These are phyloP conservation scores for Centroberyx gerrardi DNA, from an alignment of 2,797 vertebrate genomes.

Conservation along the genomic window DNA sequence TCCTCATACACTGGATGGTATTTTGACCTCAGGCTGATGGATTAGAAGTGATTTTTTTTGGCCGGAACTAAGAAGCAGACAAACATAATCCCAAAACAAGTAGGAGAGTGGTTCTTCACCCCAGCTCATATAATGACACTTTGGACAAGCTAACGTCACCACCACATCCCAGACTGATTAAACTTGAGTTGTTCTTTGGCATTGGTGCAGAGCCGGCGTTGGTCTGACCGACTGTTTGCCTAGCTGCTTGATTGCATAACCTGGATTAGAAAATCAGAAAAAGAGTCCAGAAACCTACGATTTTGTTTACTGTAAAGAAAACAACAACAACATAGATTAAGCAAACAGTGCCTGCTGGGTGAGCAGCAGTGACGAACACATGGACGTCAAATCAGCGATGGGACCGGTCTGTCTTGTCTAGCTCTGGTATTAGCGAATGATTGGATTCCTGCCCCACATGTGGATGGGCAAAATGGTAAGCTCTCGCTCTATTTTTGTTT, in stretches of 20 bases:
- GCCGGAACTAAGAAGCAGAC: constrained; percentile 4
- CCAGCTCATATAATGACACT: neutral
- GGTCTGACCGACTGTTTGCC: constrained; percentile 27
- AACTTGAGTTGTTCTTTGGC: constrained; percentile 45
- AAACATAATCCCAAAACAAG: constrained; percentile 24
- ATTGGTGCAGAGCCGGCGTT: constrained; percentile 12
- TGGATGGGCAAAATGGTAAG: neutral
- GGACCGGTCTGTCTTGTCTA: constrained; percentile 9
- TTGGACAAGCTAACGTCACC: constrained; percentile 51
- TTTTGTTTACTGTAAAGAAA: constrained; percentile 20
- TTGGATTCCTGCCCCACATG: constrained; percentile 7
- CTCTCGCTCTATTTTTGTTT: neutral
- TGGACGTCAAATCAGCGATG: neutral
- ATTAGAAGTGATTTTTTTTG: constrained; percentile 46
- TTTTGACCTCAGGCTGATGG: constrained; percentile 33
- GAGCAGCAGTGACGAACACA: constrained; percentile 8
- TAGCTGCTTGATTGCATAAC: constrained; percentile 50
- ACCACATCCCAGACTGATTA: constrained; percentile 53
- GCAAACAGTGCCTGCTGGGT: constrained; percentile 13
- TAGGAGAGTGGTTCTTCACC: neutral
- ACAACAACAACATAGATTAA: constrained; percentile 5
- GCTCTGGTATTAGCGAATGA: constrained; percentile 4
- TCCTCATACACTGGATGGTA: constrained; percentile 1
- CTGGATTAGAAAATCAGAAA: constrained; percentile 32
- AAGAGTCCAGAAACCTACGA: neutral